These are phyloP conservation scores for Pelagia noctiluca DNA, from an alignment of 30 jellyfish, hydroid and myxozoan genomes.

Conservation along the genomic window DNA sequence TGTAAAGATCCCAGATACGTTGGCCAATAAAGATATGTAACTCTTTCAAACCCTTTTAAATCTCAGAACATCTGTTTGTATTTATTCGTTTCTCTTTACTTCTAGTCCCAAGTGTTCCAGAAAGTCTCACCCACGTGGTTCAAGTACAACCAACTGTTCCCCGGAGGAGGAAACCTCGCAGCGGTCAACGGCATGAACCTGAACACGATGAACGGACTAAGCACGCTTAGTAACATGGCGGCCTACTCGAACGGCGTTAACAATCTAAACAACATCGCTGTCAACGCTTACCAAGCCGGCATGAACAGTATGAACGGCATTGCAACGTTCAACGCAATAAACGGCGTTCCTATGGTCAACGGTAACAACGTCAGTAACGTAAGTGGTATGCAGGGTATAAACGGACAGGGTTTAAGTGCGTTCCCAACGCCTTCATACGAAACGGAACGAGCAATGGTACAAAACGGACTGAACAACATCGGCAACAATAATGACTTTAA, in stretches of 20 bases:
- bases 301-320: slow-evolving; percentile 81
- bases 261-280: slow-evolving; percentile 73
- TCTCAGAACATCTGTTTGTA: too few relatives aligned
- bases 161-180: slow-evolving; percentile 79
- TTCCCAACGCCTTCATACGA: slow-evolving; percentile 94
- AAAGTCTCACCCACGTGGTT: slow-evolving; percentile 98
- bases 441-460: slow-evolving; percentile 84
- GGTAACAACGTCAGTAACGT: slow-evolving; percentile 85
- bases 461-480: slow-evolving; percentile 71
- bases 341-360: slow-evolving; percentile 89
- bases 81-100: slow-evolving; percentile 11
- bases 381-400: slow-evolving; percentile 76
- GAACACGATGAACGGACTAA: slow-evolving; percentile 87
- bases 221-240: slow-evolving; percentile 84
- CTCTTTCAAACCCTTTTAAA: not conserved
- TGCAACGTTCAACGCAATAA: slow-evolving; percentile 88
- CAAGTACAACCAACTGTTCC: slow-evolving; percentile 89
- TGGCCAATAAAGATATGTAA: not conserved
- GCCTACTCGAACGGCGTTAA: slow-evolving; percentile 92
- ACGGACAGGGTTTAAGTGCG: slow-evolving; percentile 88
- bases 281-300: slow-evolving; percentile 91
- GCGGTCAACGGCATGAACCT: slow-evolving; percentile 93
- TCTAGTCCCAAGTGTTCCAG: slow-evolving; percentile 72
- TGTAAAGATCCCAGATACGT: too few relatives aligned
- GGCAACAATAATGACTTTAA: slow-evolving; percentile 79